Conservation (phyloP, 1,140 invertebrate species). For the Conopomorpha cramerella region DNA sequence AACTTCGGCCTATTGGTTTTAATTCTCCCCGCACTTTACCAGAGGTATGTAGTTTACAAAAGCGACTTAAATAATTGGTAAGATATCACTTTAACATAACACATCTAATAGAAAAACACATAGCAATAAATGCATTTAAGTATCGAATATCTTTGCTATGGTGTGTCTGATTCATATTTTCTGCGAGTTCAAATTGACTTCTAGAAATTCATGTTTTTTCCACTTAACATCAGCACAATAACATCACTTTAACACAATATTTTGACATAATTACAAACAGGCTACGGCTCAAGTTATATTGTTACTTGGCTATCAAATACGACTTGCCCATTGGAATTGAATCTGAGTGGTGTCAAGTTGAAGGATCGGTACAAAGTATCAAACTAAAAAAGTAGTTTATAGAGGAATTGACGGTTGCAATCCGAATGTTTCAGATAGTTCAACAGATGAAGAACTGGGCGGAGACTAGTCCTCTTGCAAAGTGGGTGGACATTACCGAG, state of each 20-base stretch:
- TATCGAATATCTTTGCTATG: no score
- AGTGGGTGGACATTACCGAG: conserved; percentile 33
- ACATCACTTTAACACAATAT: not conserved
- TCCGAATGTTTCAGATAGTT: conserved; percentile 19
- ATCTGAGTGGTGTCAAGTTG: no score
- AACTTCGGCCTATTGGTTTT: conserved; percentile 24
- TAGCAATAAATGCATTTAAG: no score
- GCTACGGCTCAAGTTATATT: no score
- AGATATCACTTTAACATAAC: no score
- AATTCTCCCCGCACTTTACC: conserved; percentile 29
- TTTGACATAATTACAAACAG: not conserved
- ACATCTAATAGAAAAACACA: no score
- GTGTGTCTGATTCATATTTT: not conserved
- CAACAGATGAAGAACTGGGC: conserved; percentile 34
- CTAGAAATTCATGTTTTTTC: no score
- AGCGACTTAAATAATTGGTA: not conserved
- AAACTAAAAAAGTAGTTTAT: not conserved
- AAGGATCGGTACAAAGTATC: no score
- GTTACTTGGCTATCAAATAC: no score
- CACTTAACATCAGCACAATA: no score
- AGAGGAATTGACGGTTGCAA: not conserved
- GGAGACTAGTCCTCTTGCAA: conserved; percentile 35
- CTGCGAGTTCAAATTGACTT: not conserved
- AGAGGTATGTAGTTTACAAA: conserved; percentile 19
- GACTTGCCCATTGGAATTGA: no score